Conservation (phyloP, 2,797 vertebrate genomes). For the Pterois miles region DNA sequence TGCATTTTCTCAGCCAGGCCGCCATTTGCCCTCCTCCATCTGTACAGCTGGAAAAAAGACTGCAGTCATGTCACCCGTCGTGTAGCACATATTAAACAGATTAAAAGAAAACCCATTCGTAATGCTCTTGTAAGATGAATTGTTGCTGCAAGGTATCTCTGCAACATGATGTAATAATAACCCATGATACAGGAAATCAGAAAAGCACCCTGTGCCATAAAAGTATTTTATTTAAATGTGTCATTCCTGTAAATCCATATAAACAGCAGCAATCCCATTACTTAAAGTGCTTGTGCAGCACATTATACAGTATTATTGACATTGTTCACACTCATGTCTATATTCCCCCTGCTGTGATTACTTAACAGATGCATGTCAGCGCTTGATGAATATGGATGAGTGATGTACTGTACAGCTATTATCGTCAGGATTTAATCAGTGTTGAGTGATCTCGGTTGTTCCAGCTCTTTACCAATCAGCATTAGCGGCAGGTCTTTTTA, state of each 20-base stretch:
- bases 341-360: slow-evolving; percentile 53
- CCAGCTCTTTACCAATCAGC: slow-evolving; percentile 61
- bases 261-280: slow-evolving; percentile 50
- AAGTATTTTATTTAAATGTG: not conserved
- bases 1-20: slow-evolving; percentile 17
- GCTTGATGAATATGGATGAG: slow-evolving; percentile 68
- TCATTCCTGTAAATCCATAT: not conserved
- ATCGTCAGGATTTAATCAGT: slow-evolving; percentile 74
- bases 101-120: slow-evolving; percentile 13
- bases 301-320: slow-evolving; percentile 52
- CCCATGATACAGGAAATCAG: not conserved
- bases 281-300: slow-evolving; percentile 40
- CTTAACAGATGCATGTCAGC: slow-evolving; percentile 65
- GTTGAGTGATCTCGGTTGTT: slow-evolving; percentile 66
- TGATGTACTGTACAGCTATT: slow-evolving; percentile 63
- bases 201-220: not conserved
- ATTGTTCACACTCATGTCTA: slow-evolving; percentile 49
- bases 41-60: slow-evolving; percentile 26
- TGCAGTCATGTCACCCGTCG: not conserved
- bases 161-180: not conserved
- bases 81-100: slow-evolving; percentile 20
- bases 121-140: not conserved
- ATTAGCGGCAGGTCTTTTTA: slow-evolving; percentile 60
- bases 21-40: slow-evolving; percentile 12
- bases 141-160: not conserved